phyloP scores from a whole-genome alignment of 2,888 invertebrate species.

The Drosophila maculinotata region DNA sequence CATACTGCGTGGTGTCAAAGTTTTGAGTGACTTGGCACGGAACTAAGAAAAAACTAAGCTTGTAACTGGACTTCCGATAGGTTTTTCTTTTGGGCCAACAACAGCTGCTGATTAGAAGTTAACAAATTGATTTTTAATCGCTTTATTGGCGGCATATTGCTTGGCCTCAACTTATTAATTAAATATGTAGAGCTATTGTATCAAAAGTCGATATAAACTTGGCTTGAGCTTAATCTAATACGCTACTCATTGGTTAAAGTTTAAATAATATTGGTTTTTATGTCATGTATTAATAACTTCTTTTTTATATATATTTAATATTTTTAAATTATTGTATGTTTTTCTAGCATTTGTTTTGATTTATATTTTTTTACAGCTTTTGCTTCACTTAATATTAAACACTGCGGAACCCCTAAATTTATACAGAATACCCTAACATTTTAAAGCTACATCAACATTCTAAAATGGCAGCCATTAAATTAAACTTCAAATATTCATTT shows the following conservation, averaged over 20 bases:
- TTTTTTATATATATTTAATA: neutral
- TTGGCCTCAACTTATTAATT: slow-evolving; percentile 4
- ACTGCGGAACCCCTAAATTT: too few species aligned
- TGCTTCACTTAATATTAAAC: too few species aligned
- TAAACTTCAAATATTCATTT: slow-evolving; percentile 9
- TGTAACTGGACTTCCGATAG: slow-evolving; percentile 5
- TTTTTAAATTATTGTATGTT: neutral
- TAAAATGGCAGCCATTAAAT: neutral
- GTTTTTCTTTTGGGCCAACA: too few species aligned
- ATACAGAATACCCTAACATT: too few species aligned
- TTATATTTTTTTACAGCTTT: too few species aligned
- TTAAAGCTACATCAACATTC: neutral
- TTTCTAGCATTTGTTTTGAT: neutral
- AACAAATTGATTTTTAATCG: slow-evolving; percentile 67
- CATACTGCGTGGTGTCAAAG: slow-evolving; percentile 36
- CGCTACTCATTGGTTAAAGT: too few species aligned
- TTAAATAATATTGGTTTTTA: too few species aligned
- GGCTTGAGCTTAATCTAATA: neutral
- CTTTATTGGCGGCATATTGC: slow-evolving; percentile 13
- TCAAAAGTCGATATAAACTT: neutral
- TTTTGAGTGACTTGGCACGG: slow-evolving; percentile 27
- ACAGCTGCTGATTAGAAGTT: slow-evolving; percentile 47
- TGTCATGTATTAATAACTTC: too few species aligned
- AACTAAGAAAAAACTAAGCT: slow-evolving; percentile 1
- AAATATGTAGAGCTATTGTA: slow-evolving; percentile 1